Percentiles rank a stretch among this genome's conserved stretches.
Conservation (phyloP, 2,797 vertebrate genomes). For the Sebastes oblongus region DNA sequence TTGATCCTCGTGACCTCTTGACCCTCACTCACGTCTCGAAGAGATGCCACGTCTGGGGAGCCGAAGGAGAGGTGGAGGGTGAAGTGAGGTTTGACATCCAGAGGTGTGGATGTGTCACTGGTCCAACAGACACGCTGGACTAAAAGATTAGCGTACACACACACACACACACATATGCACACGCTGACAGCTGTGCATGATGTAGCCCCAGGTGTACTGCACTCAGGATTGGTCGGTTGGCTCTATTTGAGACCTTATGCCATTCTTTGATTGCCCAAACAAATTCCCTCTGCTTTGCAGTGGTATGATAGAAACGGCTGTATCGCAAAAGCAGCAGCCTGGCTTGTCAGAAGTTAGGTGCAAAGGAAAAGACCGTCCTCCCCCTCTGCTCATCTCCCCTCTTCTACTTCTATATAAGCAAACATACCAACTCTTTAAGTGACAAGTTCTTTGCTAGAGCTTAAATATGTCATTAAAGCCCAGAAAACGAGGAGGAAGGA, state of each 20-base stretch:
- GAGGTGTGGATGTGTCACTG: constrained; percentile 8
- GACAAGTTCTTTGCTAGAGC: constrained; percentile 7
- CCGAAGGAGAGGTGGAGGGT: background rate
- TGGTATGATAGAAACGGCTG: constrained; percentile 19
- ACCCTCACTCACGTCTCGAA: constrained; percentile 35
- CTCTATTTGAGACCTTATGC: constrained; percentile 17
- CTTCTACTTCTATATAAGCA: background rate
- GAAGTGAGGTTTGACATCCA: background rate
- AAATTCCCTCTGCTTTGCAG: constrained; percentile 27
- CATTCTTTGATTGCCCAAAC: constrained; percentile 28
- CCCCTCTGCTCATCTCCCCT: background rate
- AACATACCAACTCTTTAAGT: constrained; percentile 17
- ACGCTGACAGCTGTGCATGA: constrained; percentile 13
- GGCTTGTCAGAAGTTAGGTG: constrained; percentile 18
- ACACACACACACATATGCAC: background rate
- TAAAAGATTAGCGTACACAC: background rate
- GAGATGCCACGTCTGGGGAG: background rate
- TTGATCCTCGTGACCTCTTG: constrained; percentile 51
- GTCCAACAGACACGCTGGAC: background rate
- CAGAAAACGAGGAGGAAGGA: background rate
- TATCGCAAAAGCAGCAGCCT: constrained; percentile 14
- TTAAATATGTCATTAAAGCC: constrained; percentile 38
- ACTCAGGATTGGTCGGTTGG: background rate
- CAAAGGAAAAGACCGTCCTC: background rate
- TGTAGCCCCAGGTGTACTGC: constrained; percentile 3